Evolutionary conservation across 1,140 invertebrate genomes (phyloP), one percentile per base, ranked within the genome.

Genomic region (Drepana arcuata): DNA sequence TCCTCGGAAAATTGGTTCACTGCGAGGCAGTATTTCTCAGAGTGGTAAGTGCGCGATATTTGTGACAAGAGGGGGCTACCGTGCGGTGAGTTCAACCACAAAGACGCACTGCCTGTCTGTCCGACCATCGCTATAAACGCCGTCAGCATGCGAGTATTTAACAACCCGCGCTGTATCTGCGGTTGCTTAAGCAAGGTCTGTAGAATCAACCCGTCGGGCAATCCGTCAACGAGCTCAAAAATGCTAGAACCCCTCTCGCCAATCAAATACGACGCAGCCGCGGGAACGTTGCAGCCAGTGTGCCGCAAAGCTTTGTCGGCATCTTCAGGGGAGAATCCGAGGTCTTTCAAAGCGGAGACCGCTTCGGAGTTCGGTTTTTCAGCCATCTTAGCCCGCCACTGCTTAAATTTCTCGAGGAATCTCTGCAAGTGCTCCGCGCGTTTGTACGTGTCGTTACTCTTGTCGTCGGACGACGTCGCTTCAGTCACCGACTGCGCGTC

Each of bases 71-170:
- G 41, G 0, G 74, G 74, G 32, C 65, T 72, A 0, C 78, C 73
- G 28, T 79, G 77, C 0, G 77, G 72, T 1, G 77, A 78, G 16
- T 78, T 78, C 3, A 81, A 41, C 77, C 77, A 81, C 0, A 81
- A 14, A 6, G 70, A 53, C 1, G 77, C 77, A 25, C 61, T 75
- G 2, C 71, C 72, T 0, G 61, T 67, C 31, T 73, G 66, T 0
- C 74, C 74, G 0, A 81, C 71, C 74, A 81, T 81, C 1, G 68
- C 68, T 16, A 82, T 82, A 23, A 82, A 82, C 0, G 77, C 77
- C 0, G 72, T 69, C n/a, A 82, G 23, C 78, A 82, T 82, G 3
- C 74, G 52, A 1, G 74, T 82, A 12, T 82, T 82, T 9, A 82
- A 29, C 0, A 82, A 25, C 0, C 77, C 77, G 2, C 78, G 36